Evolutionary conservation across 2,797 vertebrate genomes (phyloP).

Genomic region (Poecilia velifera): DNA sequence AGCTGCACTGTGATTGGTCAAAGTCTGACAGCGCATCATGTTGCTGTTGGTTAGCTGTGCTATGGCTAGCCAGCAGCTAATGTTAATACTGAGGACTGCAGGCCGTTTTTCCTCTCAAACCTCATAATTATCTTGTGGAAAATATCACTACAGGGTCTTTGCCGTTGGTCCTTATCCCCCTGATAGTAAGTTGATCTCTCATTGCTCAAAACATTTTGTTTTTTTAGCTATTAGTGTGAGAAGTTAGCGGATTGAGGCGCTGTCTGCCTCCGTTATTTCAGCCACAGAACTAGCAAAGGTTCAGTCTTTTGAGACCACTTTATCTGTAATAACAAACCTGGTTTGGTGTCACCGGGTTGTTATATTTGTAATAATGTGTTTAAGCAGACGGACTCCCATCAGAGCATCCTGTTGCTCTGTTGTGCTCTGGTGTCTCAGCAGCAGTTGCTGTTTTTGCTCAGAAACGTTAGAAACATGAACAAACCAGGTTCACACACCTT

Average conservation of each 20-base stretch:
- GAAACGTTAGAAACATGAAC: background rate
- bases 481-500: background rate
- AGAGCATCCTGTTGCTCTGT: slow-evolving; percentile 39
- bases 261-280: slow-evolving; percentile 49
- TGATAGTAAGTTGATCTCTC: slow-evolving; percentile 58
- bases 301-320: background rate
- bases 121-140: background rate
- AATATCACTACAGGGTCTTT: slow-evolving; percentile 2
- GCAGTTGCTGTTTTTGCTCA: slow-evolving; percentile 24
- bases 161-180: slow-evolving; percentile 4
- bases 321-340: background rate
- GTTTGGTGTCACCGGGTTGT: background rate
- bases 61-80: slow-evolving; percentile 63
- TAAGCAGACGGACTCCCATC: slow-evolving; percentile 23
- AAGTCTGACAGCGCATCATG: slow-evolving; percentile 42
- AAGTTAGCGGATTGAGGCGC: slow-evolving; percentile 52
- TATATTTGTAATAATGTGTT: background rate
- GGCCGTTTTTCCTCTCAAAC: slow-evolving; percentile 17
- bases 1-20: slow-evolving; percentile 60
- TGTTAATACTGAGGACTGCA: slow-evolving; percentile 31
- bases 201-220: slow-evolving; percentile 2
- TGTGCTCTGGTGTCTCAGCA: slow-evolving; percentile 54
- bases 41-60: slow-evolving; percentile 55
- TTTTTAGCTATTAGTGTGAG: slow-evolving; percentile 29
- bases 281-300: slow-evolving; percentile 31